Percentiles rank a stretch among this genome's conserved stretches.
These are phyloP conservation scores for Pedetes capensis DNA, from an alignment of 2,113 vertebrate genomes.

Conservation along the genomic window DNA sequence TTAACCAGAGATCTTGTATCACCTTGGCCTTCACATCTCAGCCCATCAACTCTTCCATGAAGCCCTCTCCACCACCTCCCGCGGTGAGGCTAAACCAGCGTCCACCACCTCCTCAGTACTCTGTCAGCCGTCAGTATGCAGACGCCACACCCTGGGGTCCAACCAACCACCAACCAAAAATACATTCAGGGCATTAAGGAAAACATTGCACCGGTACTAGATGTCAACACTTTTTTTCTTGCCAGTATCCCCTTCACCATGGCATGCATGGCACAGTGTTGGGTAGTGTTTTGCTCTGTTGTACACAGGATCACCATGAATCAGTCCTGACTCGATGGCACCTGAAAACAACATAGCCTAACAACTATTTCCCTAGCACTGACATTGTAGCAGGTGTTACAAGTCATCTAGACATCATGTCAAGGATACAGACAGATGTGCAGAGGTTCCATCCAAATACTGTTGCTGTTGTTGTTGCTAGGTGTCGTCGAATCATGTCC, in stretches of 20 bases:
- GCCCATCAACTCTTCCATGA: not conserved
- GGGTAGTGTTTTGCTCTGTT: no score
- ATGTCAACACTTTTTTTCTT: not conserved
- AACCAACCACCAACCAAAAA: not conserved
- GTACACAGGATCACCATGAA: no score
- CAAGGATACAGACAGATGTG: no score
- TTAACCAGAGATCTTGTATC: not conserved
- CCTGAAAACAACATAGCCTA: not conserved
- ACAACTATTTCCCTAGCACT: not conserved
- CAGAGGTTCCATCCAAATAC: no score
- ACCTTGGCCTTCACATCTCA: not conserved
- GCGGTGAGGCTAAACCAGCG: not conserved
- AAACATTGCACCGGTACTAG: not conserved
- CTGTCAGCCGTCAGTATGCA: not conserved
- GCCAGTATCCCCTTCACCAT: not conserved
- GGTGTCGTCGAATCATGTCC: no score
- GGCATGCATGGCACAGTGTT: no score
- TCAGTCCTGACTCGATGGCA: no score
- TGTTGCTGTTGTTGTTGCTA: no score
- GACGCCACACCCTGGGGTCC: not conserved
- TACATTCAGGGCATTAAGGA: no score
- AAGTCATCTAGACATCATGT: not conserved
- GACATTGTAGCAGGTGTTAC: not conserved
- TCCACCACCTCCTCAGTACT: rapidly evolving
- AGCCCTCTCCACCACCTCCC: not conserved